Base-by-base conservation (phyloP, 2,888 invertebrate genomes). In the Tridacna gigas region DNA sequence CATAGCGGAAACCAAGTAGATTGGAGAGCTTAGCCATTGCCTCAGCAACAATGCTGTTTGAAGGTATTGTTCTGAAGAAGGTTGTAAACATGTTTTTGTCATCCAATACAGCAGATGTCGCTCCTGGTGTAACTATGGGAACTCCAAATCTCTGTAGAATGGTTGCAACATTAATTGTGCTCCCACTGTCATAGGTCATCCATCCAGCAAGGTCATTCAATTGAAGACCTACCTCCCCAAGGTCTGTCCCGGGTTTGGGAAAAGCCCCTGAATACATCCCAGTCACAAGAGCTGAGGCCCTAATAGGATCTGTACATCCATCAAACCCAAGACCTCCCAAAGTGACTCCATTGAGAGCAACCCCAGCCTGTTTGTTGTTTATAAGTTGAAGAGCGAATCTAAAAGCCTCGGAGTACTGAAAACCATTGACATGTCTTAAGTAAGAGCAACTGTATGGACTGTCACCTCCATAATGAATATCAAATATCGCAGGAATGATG, bases 111-210 rank as follows among this genome's bases (percentile, higher is more conserved):
- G 91, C 90, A 15, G 90, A 86, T 18, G 92, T 93, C 3, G 93
- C 93, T 0, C 90, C 91, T 15, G 92, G 91, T 12, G 91, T 90
- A 22, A 95, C 92, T 89, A 96, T 95, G 0, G 96, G 96, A 56
- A 96, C 94, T 63, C 95, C 92, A 90, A 96, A 84, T 28, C 83
- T 77, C 26, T 91, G 86, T 13, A 92, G 74, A 28, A 91, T 84
- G n/a, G 85, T 85, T 4, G 91, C 89, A 9, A 92, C 84, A 22
- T 89, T 89, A 0, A 92, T 89, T 0, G 93, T 93, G n/a, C 90
- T 91, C 67, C 90, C 88, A 71, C 91, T 92, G 79, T 91, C 91
- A 71, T 91, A 93, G 18, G 90, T 89, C 84, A 93, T 80, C 93
- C 93, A 93, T 4, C 91, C 90, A 0, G 89, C 82, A 11, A 92